These are phyloP conservation scores for Temnothorax ravouxi DNA, from an alignment of 2,888 invertebrate genomes.

Conservation along the genomic window DNA sequence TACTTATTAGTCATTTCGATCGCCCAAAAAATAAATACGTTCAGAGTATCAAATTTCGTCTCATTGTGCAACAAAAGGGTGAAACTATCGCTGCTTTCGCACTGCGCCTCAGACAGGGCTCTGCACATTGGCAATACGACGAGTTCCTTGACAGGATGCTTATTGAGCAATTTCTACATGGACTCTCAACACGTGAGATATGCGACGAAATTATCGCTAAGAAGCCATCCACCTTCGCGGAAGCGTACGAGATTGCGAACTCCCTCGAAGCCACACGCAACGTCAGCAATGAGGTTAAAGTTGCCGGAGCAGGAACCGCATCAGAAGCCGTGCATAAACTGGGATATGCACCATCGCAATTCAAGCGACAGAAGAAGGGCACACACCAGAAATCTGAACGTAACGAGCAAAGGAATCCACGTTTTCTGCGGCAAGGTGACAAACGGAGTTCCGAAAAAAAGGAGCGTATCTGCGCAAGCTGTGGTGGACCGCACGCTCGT, in stretches of 20 bases:
- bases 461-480: background rate
- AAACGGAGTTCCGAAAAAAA: too few relatives aligned
- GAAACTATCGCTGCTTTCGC: background rate
- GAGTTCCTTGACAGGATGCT: conserved; percentile 37
- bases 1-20: conserved; percentile 11
- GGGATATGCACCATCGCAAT: background rate
- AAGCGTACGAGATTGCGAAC: conserved; percentile 16
- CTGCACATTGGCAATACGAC: conserved; percentile 20
- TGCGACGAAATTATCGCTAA: conserved; percentile 10
- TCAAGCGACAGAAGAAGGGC: background rate
- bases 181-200: background rate
- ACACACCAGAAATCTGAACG: too few relatives aligned
- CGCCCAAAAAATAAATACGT: conserved; percentile 10
- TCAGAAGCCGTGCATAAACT: too few relatives aligned
- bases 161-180: conserved; percentile 34
- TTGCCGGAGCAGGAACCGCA: too few relatives aligned
- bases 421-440: too few relatives aligned
- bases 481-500: background rate
- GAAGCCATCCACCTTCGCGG: conserved; percentile 15
- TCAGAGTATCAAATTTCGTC: conserved; percentile 18
- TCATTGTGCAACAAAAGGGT: background rate
- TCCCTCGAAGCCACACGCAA: conserved; percentile 11
- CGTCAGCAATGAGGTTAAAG: background rate
- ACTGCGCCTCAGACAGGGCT: conserved; percentile 8
- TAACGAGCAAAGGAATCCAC: too few relatives aligned